phyloP scores from a whole-genome alignment of 2,888 invertebrate species.

The Sycophila texana region DNA sequence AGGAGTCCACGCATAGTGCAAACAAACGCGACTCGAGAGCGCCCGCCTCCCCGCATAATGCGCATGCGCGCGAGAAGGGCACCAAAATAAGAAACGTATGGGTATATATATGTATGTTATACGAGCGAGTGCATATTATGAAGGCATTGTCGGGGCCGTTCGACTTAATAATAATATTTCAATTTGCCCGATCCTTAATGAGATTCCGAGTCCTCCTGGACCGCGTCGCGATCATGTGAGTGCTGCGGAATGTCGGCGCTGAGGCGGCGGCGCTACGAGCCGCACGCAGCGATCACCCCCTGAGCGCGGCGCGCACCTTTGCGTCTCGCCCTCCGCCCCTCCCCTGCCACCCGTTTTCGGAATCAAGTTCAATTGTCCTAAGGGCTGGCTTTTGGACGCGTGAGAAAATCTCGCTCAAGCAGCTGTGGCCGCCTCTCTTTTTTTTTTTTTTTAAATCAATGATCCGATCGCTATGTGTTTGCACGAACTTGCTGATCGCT shows the following conservation, averaged over 20 bases:
- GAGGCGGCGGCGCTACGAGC: too few relatives aligned
- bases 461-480: neutral
- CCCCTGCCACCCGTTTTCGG: constrained; percentile 2
- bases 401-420: constrained; percentile 69
- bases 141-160: constrained; percentile 21
- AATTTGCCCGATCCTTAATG: constrained; percentile 44
- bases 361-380: constrained; percentile 73
- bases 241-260: too few relatives aligned
- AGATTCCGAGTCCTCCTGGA: constrained; percentile 39
- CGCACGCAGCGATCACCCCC: neutral
- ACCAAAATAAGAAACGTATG: too few relatives aligned
- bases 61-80: neutral
- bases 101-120: neutral
- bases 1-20: constrained; percentile 15
- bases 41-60: neutral
- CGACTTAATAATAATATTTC: constrained; percentile 54
- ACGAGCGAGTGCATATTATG: neutral
- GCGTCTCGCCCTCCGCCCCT: constrained; percentile 4
- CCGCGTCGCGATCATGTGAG: constrained; percentile 24
- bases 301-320: constrained; percentile 1
- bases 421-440: constrained; percentile 64
- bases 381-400: constrained; percentile 71
- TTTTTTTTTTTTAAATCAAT: neutral
- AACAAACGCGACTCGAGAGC: constrained; percentile 22
- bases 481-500: constrained; percentile 30